A percentile compares a stretch with the other conserved stretches of the same genome.
phyloP scores from a whole-genome alignment of 2,113 vertebrate genomes.

The Myanophis thanlyinensis region DNA sequence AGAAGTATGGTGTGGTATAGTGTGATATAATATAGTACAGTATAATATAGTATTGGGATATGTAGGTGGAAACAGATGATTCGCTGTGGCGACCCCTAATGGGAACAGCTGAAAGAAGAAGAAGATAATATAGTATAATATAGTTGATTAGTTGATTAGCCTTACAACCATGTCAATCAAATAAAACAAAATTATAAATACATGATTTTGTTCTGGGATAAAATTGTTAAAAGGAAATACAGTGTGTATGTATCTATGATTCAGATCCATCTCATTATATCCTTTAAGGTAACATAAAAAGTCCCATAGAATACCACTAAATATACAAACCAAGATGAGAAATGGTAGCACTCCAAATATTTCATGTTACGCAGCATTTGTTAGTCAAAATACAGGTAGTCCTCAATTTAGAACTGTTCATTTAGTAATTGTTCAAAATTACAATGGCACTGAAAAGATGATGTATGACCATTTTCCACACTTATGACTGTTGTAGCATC shows the following conservation, averaged over 20 bases:
- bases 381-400: slow-evolving; percentile 18
- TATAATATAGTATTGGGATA: not conserved
- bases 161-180: too few relatives aligned
- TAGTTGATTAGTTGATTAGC: not conserved
- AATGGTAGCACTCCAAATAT: slow-evolving; percentile 31
- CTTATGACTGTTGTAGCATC: too few relatives aligned
- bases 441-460: too few relatives aligned
- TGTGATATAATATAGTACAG: too few relatives aligned
- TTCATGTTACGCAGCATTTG: slow-evolving; percentile 40
- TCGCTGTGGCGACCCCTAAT: too few relatives aligned
- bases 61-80: too few relatives aligned
- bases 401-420: too few relatives aligned
- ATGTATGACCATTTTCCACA: too few relatives aligned
- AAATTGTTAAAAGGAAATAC: too few relatives aligned
- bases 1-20: not conserved
- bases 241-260: too few relatives aligned
- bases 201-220: not conserved
- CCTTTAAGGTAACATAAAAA: slow-evolving; percentile 34
- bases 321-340: slow-evolving; percentile 33
- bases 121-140: not conserved
- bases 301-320: slow-evolving; percentile 4
- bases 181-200: not conserved
- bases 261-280: slow-evolving; percentile 5
- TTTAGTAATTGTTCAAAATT: too few relatives aligned
- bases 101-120: too few relatives aligned